Evolutionary conservation across 2,888 invertebrate species (phyloP).

Genomic region (Cheilosia impressa): DNA sequence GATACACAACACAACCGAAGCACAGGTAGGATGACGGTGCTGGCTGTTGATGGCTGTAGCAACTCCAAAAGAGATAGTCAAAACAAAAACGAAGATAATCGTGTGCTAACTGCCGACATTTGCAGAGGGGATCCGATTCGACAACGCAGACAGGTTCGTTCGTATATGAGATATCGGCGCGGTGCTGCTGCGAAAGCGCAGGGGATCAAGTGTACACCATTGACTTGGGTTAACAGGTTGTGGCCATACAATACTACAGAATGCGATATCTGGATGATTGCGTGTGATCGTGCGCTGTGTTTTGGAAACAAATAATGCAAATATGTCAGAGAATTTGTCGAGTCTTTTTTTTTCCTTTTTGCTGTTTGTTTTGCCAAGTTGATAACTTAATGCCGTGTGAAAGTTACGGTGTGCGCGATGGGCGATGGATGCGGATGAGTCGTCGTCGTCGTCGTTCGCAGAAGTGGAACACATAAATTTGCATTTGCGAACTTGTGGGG

Average conservation of each 20-base stretch:
- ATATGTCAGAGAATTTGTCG: slow-evolving; percentile 74
- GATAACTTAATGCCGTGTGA: slow-evolving; percentile 73
- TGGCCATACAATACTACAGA: slow-evolving; percentile 50
- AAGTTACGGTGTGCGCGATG: slow-evolving; percentile 59
- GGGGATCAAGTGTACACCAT: slow-evolving; percentile 70
- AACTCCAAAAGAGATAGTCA: slow-evolving; percentile 67
- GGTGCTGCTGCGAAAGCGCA: slow-evolving; percentile 57
- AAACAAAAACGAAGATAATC: slow-evolving; percentile 75
- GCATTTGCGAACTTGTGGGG: slow-evolving; percentile 1
- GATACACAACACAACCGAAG: slow-evolving; percentile 52
- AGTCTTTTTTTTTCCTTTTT: slow-evolving; percentile 39
- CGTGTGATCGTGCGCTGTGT: slow-evolving; percentile 67
- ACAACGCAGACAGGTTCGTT: slow-evolving; percentile 38
- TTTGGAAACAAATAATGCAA: slow-evolving; percentile 74
- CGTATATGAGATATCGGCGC: slow-evolving; percentile 1
- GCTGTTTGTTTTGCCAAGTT: slow-evolving; percentile 41
- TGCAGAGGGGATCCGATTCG: slow-evolving; percentile 39
- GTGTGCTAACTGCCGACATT: slow-evolving; percentile 75
- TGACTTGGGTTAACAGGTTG: slow-evolving; percentile 70
- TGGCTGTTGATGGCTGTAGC: slow-evolving; percentile 1
- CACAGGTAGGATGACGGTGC: slow-evolving; percentile 29
- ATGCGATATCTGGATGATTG: slow-evolving; percentile 72
- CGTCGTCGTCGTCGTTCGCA: not conserved
- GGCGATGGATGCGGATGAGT: slow-evolving; percentile 24
- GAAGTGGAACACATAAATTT: slow-evolving; percentile 57